Evolutionary conservation across 1,140 invertebrate genomes (phyloP).

Genomic region (Cryptotermes secundus): DNA sequence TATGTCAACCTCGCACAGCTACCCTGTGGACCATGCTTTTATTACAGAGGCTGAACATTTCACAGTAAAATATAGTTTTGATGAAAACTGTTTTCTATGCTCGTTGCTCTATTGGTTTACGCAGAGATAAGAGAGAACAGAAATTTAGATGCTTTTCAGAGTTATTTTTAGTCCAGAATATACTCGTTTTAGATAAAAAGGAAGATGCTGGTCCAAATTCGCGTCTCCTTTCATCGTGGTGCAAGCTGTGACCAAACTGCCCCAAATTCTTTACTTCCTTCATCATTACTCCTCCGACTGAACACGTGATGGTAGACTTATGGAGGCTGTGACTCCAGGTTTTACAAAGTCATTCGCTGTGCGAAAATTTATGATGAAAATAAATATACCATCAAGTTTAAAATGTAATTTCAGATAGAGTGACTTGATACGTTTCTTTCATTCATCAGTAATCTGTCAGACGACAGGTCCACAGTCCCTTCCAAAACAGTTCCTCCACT

Average conservation of each 20-base stretch:
- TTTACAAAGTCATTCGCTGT: too few relatives aligned
- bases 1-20: background rate
- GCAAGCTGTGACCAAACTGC: background rate
- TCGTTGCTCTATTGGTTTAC: background rate
- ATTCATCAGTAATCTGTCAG: too few relatives aligned
- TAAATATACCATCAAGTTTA: too few relatives aligned
- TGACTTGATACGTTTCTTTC: too few relatives aligned
- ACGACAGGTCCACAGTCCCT: too few relatives aligned
- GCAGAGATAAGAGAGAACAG: background rate
- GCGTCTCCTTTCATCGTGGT: background rate
- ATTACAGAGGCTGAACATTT: background rate
- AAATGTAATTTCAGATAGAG: too few relatives aligned
- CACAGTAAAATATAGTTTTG: background rate
- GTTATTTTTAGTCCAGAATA: background rate
- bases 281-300: background rate
- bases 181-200: background rate
- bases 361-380: too few relatives aligned
- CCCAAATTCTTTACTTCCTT: background rate
- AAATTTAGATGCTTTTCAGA: background rate
- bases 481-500: too few relatives aligned
- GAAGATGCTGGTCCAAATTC: background rate
- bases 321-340: too few relatives aligned
- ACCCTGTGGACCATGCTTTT: background rate
- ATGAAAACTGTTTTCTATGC: background rate
- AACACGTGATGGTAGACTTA: background rate